Conservation (phyloP, 2,113 vertebrate species). For the Macaca nemestrina region DNA sequence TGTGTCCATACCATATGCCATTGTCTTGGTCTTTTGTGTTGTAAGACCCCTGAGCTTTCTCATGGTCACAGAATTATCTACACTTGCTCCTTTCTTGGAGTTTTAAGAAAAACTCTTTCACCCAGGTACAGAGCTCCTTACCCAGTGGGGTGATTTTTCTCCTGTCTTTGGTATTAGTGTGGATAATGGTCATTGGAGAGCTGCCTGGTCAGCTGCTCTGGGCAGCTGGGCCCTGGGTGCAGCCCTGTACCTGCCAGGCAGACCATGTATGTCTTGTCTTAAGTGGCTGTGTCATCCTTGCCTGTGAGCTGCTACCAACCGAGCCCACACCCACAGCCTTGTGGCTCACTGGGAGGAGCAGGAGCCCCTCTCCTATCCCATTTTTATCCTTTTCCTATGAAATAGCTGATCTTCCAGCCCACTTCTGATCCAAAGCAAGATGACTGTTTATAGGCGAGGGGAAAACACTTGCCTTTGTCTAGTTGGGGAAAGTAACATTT, state of each 20-base stretch:
- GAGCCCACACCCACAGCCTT: conserved; percentile 12
- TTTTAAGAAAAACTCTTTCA: conserved; percentile 30
- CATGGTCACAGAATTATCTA: conserved; percentile 37
- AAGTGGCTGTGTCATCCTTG: conserved; percentile 36
- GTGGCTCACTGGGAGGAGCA: conserved; percentile 5
- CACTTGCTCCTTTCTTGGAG: conserved; percentile 19
- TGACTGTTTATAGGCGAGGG: background rate
- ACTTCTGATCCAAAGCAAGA: background rate
- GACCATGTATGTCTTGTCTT: conserved; percentile 58
- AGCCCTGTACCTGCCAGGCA: conserved; percentile 42
- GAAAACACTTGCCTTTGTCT: conserved; percentile 10
- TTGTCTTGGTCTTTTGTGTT: conserved; percentile 35
- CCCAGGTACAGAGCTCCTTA: conserved; percentile 37
- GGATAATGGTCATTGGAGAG: background rate
- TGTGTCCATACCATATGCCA: background rate
- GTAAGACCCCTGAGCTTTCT: conserved; percentile 38
- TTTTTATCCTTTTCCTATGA: background rate
- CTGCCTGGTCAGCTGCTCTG: background rate
- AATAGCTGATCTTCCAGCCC: background rate
- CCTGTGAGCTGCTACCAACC: conserved; percentile 53
- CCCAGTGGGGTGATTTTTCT: background rate
- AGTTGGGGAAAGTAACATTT: background rate
- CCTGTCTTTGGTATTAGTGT: background rate
- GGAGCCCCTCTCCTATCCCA: background rate
- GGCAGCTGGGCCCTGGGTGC: background rate